Conservation (phyloP, 1,140 invertebrate species). For the Drosophila kepulauana region DNA sequence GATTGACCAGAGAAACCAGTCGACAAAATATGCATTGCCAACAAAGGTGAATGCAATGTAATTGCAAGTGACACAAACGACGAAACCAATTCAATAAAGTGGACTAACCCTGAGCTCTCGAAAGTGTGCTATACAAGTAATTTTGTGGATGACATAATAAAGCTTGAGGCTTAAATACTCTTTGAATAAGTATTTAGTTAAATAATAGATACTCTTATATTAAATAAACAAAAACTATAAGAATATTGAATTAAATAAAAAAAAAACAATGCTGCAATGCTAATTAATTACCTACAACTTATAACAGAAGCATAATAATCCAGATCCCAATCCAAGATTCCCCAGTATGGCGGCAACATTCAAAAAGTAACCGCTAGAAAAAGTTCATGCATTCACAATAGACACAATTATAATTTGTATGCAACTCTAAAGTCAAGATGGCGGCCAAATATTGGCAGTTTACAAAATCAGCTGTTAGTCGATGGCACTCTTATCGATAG, state of each 20-base stretch:
- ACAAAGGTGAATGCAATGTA: background rate
- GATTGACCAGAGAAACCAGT: conserved; percentile 13
- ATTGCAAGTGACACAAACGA: background rate
- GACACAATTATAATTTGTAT: background rate
- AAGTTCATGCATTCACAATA: conserved; percentile 35
- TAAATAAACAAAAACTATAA: no score
- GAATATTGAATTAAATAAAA: background rate
- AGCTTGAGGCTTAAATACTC: no score
- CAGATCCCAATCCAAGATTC: background rate
- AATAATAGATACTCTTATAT: no score
- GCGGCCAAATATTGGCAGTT: conserved; percentile 1
- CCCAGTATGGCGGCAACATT: background rate
- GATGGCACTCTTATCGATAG: conserved; percentile 35
- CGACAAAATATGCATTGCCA: background rate
- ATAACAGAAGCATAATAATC: no score
- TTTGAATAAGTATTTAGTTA: no score
- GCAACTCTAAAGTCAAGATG: conserved; percentile 16
- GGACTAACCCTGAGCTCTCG: background rate
- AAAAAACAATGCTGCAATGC: no score
- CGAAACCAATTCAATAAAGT: background rate
- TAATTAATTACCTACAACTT: no score
- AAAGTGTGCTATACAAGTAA: conserved; percentile 4
- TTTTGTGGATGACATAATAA: no score
- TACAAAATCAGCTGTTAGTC: conserved; percentile 20
- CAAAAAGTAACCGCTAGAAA: conserved; percentile 17